Evolutionary conservation across 1,140 invertebrate species (phyloP).

Genomic region (Drosophila lacertosa): DNA sequence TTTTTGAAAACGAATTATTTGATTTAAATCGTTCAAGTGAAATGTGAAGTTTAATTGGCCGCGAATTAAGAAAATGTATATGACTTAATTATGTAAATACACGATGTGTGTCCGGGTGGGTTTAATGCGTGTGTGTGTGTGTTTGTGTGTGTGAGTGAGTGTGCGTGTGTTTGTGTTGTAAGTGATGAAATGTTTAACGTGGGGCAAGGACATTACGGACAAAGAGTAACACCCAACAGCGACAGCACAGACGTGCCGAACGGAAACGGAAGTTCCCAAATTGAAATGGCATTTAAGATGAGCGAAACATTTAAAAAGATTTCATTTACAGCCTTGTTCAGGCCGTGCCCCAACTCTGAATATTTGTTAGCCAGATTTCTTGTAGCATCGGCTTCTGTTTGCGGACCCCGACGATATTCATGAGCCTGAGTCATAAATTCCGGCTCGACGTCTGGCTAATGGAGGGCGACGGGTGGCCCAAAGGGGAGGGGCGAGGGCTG

Average conservation of each 20-base stretch:
- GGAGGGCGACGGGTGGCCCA: slow-evolving; percentile 19
- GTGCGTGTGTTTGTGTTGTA: slow-evolving; percentile 36
- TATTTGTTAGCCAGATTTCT: slow-evolving; percentile 24
- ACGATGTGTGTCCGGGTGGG: slow-evolving; percentile 18
- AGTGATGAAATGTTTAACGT: slow-evolving; percentile 41
- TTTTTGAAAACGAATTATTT: slow-evolving; percentile 67
- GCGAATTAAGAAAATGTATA: slow-evolving; percentile 24
- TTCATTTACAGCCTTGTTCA: slow-evolving; percentile 34
- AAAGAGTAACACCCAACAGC: slow-evolving; percentile 43
- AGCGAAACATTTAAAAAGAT: slow-evolving; percentile 45
- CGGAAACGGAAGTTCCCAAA: slow-evolving; percentile 80
- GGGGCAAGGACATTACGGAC: slow-evolving; percentile 76
- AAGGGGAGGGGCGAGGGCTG: slow-evolving; percentile 12
- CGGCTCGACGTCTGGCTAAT: slow-evolving; percentile 48
- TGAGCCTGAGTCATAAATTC: slow-evolving; percentile 68
- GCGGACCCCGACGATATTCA: slow-evolving; percentile 66
- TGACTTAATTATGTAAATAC: slow-evolving; percentile 44
- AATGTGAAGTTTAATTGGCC: slow-evolving; percentile 53
- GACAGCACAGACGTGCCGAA: slow-evolving; percentile 16
- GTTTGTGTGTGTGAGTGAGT: slow-evolving; percentile 8
- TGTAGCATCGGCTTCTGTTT: slow-evolving; percentile 37
- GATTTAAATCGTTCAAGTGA: slow-evolving; percentile 36
- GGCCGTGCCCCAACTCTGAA: slow-evolving; percentile 1
- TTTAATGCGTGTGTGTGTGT: neutral
- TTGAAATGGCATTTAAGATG: slow-evolving; percentile 79